Evolutionary conservation across 2,888 invertebrate genomes (phyloP).

Genomic region (Tryphoninae sp.): DNA sequence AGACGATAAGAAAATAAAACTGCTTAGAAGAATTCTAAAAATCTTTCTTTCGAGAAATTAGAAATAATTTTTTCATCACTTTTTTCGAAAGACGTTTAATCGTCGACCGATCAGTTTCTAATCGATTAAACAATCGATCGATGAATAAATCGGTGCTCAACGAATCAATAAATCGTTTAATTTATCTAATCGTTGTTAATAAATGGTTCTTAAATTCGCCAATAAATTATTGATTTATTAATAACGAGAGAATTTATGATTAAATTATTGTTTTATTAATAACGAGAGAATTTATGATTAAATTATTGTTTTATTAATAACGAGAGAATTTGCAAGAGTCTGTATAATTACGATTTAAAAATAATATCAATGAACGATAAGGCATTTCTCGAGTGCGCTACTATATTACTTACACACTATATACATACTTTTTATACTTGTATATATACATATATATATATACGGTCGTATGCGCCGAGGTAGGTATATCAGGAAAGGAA

Average conservation of each 20-base stretch:
- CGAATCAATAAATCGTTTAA: background rate
- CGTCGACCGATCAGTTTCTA: background rate
- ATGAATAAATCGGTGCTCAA: background rate
- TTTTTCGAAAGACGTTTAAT: no score
- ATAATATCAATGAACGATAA: no score
- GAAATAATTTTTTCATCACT: no score
- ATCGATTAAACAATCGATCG: background rate
- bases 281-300: no score
- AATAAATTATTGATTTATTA: background rate
- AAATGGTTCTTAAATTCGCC: background rate
- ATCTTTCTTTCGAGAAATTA: background rate
- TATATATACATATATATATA: conserved; percentile 6
- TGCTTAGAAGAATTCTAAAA: background rate
- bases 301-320: no score
- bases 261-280: no score
- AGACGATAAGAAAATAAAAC: no score
- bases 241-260: no score
- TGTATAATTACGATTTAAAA: no score
- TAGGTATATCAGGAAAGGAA: conserved; percentile 1
- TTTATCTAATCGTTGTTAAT: background rate
- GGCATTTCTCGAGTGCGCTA: background rate
- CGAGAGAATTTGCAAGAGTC: no score
- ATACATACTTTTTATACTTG: background rate
- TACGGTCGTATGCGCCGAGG: conserved; percentile 30
- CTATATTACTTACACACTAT: background rate